phyloP scores from a whole-genome alignment of 2,113 vertebrate species.

The Onychostruthus taczanowskii region DNA sequence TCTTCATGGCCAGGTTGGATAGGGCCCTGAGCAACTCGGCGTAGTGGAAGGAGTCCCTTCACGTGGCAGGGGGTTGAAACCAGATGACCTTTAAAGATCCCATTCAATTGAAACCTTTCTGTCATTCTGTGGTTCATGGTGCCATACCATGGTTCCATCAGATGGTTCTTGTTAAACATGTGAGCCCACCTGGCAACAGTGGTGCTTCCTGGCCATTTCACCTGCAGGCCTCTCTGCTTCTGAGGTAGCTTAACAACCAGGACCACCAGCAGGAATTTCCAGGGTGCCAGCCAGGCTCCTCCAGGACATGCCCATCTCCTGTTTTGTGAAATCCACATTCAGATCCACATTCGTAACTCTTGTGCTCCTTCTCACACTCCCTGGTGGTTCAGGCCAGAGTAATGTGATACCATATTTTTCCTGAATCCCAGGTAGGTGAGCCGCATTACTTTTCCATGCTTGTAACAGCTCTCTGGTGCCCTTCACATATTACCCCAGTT shows the following conservation, averaged over 20 bases:
- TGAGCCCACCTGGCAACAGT: background rate
- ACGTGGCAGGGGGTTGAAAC: accelerated
- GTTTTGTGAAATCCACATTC: background rate
- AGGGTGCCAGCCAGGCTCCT: background rate
- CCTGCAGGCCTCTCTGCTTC: background rate
- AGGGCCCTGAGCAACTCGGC: background rate
- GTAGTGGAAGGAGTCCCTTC: background rate
- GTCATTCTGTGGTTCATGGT: background rate
- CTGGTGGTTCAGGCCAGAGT: background rate
- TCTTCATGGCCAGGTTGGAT: background rate
- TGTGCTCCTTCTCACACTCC: background rate
- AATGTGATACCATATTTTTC: background rate
- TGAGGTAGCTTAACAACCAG: background rate
- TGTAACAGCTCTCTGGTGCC: background rate
- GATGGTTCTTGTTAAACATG: background rate
- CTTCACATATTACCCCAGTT: background rate
- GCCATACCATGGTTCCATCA: accelerated
- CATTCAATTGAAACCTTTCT: background rate
- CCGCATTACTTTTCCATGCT: background rate
- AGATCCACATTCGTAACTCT: background rate
- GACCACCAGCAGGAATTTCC: background rate
- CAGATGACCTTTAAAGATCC: background rate
- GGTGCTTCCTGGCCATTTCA: background rate
- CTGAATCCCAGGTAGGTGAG: background rate
- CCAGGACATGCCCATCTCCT: background rate